These are phyloP conservation scores for Triplophysa yarkandensis DNA, from an alignment of 2,797 vertebrate species.

Conservation along the genomic window DNA sequence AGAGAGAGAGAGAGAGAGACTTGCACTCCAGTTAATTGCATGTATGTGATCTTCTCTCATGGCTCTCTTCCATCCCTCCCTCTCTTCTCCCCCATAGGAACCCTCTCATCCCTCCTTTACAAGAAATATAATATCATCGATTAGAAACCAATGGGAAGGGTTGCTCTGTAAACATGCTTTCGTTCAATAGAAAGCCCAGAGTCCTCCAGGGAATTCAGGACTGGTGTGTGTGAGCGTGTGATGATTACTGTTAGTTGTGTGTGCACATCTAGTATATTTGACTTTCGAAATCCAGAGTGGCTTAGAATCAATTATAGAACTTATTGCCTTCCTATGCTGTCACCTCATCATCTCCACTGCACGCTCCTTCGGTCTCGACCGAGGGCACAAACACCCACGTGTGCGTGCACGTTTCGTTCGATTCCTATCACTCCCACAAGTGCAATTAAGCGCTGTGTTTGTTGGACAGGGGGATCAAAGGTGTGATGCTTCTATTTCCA, in stretches of 20 bases:
- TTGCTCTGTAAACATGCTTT: constrained; percentile 74
- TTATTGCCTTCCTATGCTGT: constrained; percentile 76
- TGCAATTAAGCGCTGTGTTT: constrained; percentile 69
- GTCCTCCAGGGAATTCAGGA: constrained; percentile 56
- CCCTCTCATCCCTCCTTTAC: constrained; percentile 63
- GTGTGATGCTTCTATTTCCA: constrained; percentile 71
- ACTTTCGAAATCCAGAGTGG: constrained; percentile 58
- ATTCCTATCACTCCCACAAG: constrained; percentile 57
- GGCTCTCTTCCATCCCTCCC: constrained; percentile 38
- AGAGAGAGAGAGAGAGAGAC: constrained; percentile 2
- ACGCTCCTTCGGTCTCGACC: constrained; percentile 28
- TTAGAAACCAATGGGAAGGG: constrained; percentile 71
- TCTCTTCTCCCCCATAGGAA: constrained; percentile 5
- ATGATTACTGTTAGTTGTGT: constrained; percentile 52
- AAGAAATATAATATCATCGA: constrained; percentile 78
- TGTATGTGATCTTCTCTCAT: constrained; percentile 22
- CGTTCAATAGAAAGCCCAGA: constrained; percentile 69
- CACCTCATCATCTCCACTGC: constrained; percentile 56
- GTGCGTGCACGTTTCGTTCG: constrained; percentile 42
- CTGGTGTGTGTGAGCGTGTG: constrained; percentile 47
- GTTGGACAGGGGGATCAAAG: constrained; percentile 62
- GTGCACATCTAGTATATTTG: constrained; percentile 47
- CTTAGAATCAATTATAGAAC: constrained; percentile 75
- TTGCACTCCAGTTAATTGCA: constrained; percentile 23
- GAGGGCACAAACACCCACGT: constrained; percentile 19